Conservation (phyloP, 1,140 invertebrate genomes). For the Schlechtendalia chinensis region DNA sequence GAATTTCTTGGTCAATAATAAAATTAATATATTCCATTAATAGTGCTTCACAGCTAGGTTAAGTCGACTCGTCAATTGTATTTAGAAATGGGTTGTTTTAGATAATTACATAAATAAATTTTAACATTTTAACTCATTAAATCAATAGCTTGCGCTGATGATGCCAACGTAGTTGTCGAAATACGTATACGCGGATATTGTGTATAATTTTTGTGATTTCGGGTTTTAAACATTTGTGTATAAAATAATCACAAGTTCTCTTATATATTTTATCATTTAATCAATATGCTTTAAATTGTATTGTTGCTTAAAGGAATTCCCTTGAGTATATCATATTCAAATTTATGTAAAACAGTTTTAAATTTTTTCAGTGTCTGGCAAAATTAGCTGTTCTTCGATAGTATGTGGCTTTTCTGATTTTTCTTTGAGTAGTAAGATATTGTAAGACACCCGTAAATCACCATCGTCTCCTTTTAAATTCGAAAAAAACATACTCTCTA, state of each 20-base stretch:
- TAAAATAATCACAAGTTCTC: no score
- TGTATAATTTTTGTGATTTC: no score
- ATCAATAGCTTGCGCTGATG: no score
- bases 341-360: conserved; percentile 53
- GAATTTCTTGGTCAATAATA: conserved; percentile 53
- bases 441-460: conserved; percentile 53
- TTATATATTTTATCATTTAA: no score
- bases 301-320: neutral
- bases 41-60: no score
- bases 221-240: no score
- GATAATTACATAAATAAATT: conserved; percentile 8
- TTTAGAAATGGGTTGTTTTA: no score
- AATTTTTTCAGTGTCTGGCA: conserved; percentile 53
- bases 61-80: no score
- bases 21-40: neutral
- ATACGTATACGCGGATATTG: no score
- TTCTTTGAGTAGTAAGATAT: conserved; percentile 53
- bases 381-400: conserved; percentile 56
- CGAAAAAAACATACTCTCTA: neutral
- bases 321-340: conserved; percentile 50
- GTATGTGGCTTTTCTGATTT: conserved; percentile 56
- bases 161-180: no score
- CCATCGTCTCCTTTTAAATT: conserved; percentile 22
- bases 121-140: no score
- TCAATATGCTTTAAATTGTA: neutral